A percentile compares a stretch with the other conserved stretches of the same genome.
Evolutionary conservation across 2,113 vertebrate genomes (phyloP).

Genomic region (Mionectes macconnelli): DNA sequence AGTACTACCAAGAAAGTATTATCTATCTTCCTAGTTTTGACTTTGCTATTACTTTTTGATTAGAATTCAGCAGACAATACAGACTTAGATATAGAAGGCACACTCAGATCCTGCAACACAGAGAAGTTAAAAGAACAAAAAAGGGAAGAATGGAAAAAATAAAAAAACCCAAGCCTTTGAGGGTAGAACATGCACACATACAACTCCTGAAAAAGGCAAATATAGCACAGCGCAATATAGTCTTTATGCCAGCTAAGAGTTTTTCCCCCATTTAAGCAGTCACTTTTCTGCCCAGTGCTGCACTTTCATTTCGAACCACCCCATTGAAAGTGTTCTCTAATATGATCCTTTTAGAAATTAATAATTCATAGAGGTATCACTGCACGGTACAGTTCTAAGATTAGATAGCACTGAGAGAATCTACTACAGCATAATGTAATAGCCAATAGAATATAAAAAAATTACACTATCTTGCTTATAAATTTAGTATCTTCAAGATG

Average conservation of each 20-base stretch:
- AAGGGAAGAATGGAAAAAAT: background rate
- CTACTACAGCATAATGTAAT: slow-evolving; percentile 19
- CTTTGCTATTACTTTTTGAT: background rate
- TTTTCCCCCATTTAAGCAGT: background rate
- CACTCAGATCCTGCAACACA: background rate
- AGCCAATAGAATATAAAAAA: background rate
- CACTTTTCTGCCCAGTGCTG: background rate
- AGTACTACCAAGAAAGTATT: background rate
- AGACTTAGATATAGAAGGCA: background rate
- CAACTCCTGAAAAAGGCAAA: background rate
- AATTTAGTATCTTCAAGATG: background rate
- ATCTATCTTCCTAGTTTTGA: background rate
- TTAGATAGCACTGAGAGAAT: background rate
- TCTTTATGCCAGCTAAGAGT: background rate
- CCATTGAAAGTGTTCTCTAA: background rate
- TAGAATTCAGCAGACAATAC: background rate
- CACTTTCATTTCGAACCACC: background rate
- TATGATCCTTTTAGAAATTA: slow-evolving; percentile 34
- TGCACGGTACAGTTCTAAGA: slow-evolving; percentile 1
- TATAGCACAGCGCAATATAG: background rate
- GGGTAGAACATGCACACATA: background rate
- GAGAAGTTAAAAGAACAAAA: background rate
- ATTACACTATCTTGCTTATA: background rate
- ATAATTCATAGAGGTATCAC: slow-evolving; percentile 33
- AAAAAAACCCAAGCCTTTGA: background rate